These are phyloP conservation scores for Mormyrus hasselquistii DNA, from an alignment of 2,797 vertebrate genomes.

Conservation along the genomic window DNA sequence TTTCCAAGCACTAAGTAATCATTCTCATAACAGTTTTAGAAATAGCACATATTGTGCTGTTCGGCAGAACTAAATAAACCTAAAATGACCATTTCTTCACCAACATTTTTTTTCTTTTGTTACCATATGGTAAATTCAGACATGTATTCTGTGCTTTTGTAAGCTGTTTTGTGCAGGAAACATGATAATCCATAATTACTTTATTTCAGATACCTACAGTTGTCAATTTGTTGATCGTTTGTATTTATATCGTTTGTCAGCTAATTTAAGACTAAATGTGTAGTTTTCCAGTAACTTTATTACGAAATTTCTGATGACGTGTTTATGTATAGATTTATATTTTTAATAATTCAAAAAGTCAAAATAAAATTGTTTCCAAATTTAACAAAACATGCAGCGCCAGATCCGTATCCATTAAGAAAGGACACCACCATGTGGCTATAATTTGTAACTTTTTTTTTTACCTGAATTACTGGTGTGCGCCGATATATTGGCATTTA, in stretches of 20 bases:
- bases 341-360: not conserved
- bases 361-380: not conserved
- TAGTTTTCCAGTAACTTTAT: not conserved
- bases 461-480: not conserved
- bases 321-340: not conserved
- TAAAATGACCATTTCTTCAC: not conserved
- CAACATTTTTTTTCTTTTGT: not conserved
- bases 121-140: not conserved
- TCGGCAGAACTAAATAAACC: not conserved
- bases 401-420: not conserved
- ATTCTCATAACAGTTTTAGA: not conserved
- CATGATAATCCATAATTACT: not conserved
- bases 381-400: not conserved
- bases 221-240: not conserved
- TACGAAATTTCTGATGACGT: not conserved
- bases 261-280: not conserved
- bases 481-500: not conserved
- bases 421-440: not conserved
- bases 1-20: not conserved
- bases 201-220: not conserved
- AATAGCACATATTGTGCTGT: not conserved
- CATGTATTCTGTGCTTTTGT: not conserved
- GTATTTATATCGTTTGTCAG: not conserved
- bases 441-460: not conserved
- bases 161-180: not conserved